These are phyloP conservation scores for Exaiptasia diaphana DNA, from an alignment of 64 coral and sea anemone species.

Conservation along the genomic window DNA sequence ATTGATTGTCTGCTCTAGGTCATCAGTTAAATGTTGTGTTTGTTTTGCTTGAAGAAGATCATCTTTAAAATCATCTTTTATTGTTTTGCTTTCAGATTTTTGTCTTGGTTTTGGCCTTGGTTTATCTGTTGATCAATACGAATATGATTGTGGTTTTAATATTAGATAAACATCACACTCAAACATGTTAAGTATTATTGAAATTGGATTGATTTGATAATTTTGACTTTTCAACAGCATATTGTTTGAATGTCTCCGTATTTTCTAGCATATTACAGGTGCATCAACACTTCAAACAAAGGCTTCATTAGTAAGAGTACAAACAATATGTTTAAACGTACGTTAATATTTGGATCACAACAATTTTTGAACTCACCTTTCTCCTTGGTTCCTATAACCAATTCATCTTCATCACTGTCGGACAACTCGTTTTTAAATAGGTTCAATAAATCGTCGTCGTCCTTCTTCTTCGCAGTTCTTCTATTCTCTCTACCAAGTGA, in stretches of 20 bases:
- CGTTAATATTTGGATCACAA: too few species aligned
- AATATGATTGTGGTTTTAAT: too few species aligned
- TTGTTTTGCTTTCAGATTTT: neutral
- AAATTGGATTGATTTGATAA: too few species aligned
- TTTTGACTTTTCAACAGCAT: too few species aligned
- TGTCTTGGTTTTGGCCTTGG: neutral
- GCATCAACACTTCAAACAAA: too few species aligned
- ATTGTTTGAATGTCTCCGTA: too few species aligned
- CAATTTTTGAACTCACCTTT: neutral
- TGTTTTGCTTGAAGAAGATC: neutral
- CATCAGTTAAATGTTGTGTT: neutral
- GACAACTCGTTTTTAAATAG: neutral
- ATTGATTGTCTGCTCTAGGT: neutral
- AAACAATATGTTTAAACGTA: too few species aligned
- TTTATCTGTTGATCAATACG: too few species aligned
- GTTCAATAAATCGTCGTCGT: neutral
- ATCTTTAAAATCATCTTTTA: neutral
- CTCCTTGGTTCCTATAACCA: neutral
- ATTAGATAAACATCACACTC: too few species aligned
- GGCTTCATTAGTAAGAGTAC: too few species aligned
- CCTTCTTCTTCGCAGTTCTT: neutral
- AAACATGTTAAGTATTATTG: too few species aligned
- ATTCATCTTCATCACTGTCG: neutral
- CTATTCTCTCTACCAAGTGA: constrained; percentile 47
- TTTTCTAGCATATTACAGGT: too few species aligned